Evolutionary conservation across 2,888 invertebrate species (phyloP).

Genomic region (Andrena praecox): DNA sequence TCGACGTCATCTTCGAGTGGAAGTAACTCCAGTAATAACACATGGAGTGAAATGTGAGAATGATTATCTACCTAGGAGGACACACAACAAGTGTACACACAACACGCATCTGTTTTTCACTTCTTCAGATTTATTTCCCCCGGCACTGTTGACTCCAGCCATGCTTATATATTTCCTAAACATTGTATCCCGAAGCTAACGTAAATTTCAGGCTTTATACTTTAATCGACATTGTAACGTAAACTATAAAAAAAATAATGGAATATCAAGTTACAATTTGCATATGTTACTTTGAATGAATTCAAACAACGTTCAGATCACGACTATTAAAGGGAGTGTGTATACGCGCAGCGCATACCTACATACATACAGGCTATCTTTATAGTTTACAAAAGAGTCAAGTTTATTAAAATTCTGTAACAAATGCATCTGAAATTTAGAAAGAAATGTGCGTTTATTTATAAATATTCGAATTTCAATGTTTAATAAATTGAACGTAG

Average conservation of each 20-base stretch:
- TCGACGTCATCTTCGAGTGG: slow-evolving; percentile 70
- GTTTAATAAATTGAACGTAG: slow-evolving; percentile 45
- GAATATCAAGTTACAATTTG: slow-evolving; percentile 52
- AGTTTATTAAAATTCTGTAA: slow-evolving; percentile 23
- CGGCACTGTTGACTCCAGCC: slow-evolving; percentile 53
- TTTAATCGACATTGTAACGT: slow-evolving; percentile 47
- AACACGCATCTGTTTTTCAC: slow-evolving; percentile 67
- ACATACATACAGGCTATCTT: background rate
- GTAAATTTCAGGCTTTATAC: slow-evolving; percentile 56
- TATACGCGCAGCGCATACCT: background rate
- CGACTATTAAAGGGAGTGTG: slow-evolving; percentile 16
- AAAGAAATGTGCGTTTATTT: slow-evolving; percentile 39
- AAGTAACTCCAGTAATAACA: slow-evolving; percentile 76
- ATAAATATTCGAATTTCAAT: slow-evolving; percentile 41
- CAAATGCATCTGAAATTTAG: slow-evolving; percentile 9
- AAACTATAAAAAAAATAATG: slow-evolving; percentile 44
- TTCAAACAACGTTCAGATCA: slow-evolving; percentile 37
- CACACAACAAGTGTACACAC: slow-evolving; percentile 60
- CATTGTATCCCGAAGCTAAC: slow-evolving; percentile 45
- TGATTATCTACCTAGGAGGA: slow-evolving; percentile 74
- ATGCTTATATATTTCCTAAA: slow-evolving; percentile 52
- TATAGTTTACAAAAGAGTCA: slow-evolving; percentile 13
- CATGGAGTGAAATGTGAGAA: slow-evolving; percentile 78
- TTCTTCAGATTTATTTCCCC: slow-evolving; percentile 55
- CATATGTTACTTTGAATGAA: slow-evolving; percentile 44